Evolutionary conservation across 2,797 vertebrate genomes (phyloP).

Genomic region (Falco columbarius): DNA sequence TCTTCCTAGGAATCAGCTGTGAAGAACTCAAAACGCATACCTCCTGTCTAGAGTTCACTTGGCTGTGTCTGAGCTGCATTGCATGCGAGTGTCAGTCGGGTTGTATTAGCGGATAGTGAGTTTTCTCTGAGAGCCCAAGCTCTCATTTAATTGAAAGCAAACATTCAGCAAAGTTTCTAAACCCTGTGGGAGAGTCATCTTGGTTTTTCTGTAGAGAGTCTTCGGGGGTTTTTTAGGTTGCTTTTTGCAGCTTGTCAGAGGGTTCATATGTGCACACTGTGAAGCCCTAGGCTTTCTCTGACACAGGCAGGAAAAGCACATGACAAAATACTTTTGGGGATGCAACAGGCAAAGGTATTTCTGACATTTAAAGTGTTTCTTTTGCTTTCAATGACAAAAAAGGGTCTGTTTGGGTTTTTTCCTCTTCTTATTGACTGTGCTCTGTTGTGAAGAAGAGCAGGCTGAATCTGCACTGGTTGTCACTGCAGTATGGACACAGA

Average conservation of each 20-base stretch:
- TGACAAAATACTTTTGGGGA: neutral
- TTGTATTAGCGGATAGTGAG: neutral
- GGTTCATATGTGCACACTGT: neutral
- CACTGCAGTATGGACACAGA: neutral
- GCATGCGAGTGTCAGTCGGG: neutral
- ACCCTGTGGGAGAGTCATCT: neutral
- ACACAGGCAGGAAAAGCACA: neutral
- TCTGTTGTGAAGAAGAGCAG: neutral
- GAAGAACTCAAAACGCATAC: neutral
- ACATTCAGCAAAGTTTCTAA: neutral
- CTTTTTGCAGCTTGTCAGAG: neutral
- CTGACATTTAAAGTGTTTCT: neutral
- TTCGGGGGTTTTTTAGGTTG: neutral
- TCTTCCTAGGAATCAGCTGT: no score
- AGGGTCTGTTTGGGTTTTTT: neutral
- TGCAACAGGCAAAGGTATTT: neutral
- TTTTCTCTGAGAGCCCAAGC: neutral
- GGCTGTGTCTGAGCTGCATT: neutral
- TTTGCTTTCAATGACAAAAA: neutral
- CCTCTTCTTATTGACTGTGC: neutral
- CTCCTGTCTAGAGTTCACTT: no score
- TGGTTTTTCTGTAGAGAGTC: neutral
- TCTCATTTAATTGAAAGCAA: neutral
- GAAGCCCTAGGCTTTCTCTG: neutral
- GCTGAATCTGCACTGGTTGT: neutral